Evolutionary conservation across 2,888 invertebrate genomes (phyloP).

Genomic region (Eugnorisma glareosa): DNA sequence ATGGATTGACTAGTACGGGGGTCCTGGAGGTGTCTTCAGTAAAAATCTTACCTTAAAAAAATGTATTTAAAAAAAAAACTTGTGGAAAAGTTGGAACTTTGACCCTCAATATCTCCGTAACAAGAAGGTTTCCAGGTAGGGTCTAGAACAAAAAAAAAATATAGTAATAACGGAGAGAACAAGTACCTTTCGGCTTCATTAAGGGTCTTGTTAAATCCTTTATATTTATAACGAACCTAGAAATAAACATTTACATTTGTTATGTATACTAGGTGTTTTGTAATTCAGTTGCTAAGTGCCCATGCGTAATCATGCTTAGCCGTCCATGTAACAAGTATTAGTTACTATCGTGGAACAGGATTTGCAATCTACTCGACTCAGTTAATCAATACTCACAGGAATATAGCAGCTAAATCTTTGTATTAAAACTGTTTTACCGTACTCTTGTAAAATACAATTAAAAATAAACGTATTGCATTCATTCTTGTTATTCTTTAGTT

Average conservation of each 20-base stretch:
- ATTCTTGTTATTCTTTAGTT: constrained; percentile 11
- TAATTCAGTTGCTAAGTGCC: constrained; percentile 32
- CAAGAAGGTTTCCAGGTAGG: too few species aligned
- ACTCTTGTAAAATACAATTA: not conserved
- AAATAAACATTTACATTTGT: not conserved
- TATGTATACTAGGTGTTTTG: not conserved
- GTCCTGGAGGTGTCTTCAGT: too few species aligned
- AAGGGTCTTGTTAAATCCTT: too few species aligned
- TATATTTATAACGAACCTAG: not conserved
- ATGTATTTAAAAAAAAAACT: too few species aligned
- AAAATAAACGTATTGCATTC: not conserved
- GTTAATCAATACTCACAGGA: not conserved
- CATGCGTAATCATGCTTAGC: constrained; percentile 24
- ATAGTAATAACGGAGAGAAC: too few species aligned
- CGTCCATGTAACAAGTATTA: constrained; percentile 16
- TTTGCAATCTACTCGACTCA: constrained; percentile 4
- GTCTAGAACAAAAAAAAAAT: too few species aligned
- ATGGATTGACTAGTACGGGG: too few species aligned
- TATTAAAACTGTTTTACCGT: not conserved
- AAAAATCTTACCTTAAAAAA: too few species aligned
- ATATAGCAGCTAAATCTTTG: not conserved
- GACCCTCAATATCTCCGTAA: too few species aligned
- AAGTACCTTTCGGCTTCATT: too few species aligned
- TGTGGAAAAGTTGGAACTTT: too few species aligned
- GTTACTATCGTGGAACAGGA: constrained; percentile 16